These are phyloP conservation scores for Camelus dromedarius DNA, from an alignment of 2,113 vertebrate species.

Conservation along the genomic window DNA sequence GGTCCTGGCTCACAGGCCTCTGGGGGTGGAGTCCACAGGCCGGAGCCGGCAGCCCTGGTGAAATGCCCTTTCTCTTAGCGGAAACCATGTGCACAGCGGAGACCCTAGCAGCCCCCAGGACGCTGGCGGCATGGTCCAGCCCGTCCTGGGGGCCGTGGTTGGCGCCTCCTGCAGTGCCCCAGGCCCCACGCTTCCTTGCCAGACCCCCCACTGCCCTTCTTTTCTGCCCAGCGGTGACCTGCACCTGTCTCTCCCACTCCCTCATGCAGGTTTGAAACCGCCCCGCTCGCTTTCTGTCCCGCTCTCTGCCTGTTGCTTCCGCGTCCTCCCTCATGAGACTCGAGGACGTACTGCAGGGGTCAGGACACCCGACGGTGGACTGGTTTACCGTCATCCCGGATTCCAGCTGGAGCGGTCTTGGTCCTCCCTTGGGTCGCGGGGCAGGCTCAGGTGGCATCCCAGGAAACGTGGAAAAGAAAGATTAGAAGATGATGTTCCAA, in stretches of 20 bases:
- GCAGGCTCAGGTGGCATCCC: accelerated
- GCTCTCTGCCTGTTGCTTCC: accelerated
- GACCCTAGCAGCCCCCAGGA: accelerated
- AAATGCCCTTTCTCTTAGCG: accelerated
- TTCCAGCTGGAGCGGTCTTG: accelerated
- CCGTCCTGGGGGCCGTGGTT: not conserved
- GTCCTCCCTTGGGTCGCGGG: not conserved
- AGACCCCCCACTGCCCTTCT: not conserved
- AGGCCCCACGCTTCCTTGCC: not conserved
- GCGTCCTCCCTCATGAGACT: not conserved
- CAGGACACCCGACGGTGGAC: accelerated
- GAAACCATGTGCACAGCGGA: accelerated
- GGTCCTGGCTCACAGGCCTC: not conserved
- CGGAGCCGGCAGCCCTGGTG: accelerated
- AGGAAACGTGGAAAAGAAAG: not conserved
- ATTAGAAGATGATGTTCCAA: accelerated
- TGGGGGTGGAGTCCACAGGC: accelerated
- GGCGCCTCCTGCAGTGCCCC: too few relatives aligned
- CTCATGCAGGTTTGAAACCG: too few relatives aligned
- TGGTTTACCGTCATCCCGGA: too few relatives aligned
- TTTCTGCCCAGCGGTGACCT: not conserved
- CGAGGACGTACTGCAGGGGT: accelerated
- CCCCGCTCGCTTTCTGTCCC: not conserved
- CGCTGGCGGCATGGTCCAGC: accelerated
- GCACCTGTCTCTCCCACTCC: not conserved